phyloP scores from a whole-genome alignment of 1,140 invertebrate genomes.

The Zaprionus ghesquierei region DNA sequence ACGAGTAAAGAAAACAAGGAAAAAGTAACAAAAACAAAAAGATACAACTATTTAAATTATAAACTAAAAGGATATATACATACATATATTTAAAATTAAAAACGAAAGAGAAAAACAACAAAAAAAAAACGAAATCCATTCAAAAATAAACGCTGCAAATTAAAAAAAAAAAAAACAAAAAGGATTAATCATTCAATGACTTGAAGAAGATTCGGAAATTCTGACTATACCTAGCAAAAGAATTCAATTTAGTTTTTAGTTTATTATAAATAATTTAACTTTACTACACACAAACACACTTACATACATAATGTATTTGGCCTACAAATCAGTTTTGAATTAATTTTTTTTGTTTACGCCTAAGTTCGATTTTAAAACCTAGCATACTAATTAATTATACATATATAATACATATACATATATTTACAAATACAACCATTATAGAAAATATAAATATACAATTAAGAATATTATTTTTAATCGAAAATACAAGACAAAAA shows the following conservation, averaged over 20 bases:
- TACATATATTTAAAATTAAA: constrained; percentile 26
- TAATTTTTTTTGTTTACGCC: constrained; percentile 25
- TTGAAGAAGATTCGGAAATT: constrained; percentile 2
- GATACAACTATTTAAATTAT: constrained; percentile 36
- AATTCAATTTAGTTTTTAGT: constrained; percentile 26
- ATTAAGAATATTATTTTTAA: constrained; percentile 5
- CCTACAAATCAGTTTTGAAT: constrained; percentile 31
- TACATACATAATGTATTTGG: constrained; percentile 24
- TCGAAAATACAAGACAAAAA: neutral
- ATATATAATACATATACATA: constrained; percentile 24
- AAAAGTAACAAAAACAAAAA: constrained; percentile 9
- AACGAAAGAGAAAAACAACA: neutral
- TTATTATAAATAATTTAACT: constrained; percentile 40
- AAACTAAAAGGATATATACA: constrained; percentile 28
- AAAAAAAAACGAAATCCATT: constrained; percentile 3
- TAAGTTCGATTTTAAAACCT: constrained; percentile 30
- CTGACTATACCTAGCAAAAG: constrained; percentile 15
- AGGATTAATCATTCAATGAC: constrained; percentile 12
- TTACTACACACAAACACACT: constrained; percentile 1
- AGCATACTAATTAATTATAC: constrained; percentile 39
- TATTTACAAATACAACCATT: constrained; percentile 29
- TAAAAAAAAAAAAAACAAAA: constrained; percentile 5
- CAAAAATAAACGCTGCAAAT: constrained; percentile 38
- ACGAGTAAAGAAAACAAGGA: neutral
- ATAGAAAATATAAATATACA: constrained; percentile 8